These are phyloP conservation scores for Conus betulinus DNA, from an alignment of 1,140 invertebrate genomes.

Conservation along the genomic window DNA sequence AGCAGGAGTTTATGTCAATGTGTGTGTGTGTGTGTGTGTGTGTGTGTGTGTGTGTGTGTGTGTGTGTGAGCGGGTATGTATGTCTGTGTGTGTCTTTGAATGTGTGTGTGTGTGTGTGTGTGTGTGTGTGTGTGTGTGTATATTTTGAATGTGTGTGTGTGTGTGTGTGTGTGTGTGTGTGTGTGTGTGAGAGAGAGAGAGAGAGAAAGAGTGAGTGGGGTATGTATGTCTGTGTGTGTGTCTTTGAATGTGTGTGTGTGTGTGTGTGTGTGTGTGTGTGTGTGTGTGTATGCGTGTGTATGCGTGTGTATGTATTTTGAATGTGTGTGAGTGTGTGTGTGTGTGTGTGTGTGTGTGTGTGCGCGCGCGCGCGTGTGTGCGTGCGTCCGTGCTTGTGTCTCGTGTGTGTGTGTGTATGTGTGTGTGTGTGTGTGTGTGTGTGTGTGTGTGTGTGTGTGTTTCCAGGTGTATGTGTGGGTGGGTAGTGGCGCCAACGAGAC, in stretches of 20 bases:
- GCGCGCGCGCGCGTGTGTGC: neutral
- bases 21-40: neutral
- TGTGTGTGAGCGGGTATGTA: too few species aligned
- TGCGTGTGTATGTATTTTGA: too few species aligned
- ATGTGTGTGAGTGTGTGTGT: too few species aligned
- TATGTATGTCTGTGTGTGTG: neutral
- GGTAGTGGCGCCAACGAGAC: constrained; percentile 82
- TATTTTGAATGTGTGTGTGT: too few species aligned
- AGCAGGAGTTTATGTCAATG: neutral
- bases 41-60: neutral
- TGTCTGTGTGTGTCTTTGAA: too few species aligned
- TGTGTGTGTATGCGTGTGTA: too few species aligned
- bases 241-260: neutral
- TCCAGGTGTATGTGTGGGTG: constrained; percentile 87
- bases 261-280: too few species aligned
- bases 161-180: too few species aligned
- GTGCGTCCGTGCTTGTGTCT: neutral
- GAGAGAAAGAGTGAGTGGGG: too few species aligned
- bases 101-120: too few species aligned
- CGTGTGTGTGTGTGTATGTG: neutral
- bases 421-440: neutral
- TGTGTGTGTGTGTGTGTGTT: neutral
- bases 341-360: neutral
- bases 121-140: too few species aligned
- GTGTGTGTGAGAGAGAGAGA: too few species aligned